Conservation (phyloP, 2,113 vertebrate genomes). For the Dendropsophus ebraccatus region DNA sequence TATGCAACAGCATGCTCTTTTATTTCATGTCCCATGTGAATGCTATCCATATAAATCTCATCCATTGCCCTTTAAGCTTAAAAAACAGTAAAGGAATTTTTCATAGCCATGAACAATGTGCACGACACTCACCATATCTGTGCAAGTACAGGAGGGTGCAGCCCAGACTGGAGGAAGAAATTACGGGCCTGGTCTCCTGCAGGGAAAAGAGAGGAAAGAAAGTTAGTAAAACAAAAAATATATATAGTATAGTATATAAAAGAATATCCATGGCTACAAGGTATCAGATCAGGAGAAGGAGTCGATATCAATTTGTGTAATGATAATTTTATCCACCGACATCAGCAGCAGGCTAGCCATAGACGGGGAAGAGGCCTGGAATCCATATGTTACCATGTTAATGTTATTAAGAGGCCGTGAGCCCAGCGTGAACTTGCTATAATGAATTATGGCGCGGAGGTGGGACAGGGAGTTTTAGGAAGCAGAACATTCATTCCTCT, state of each 20-base stretch:
- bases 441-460: slow-evolving; percentile 13
- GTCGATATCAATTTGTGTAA: background rate
- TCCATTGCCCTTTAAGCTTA: too few species aligned
- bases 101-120: too few species aligned
- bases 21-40: too few species aligned
- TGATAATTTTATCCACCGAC: background rate
- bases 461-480: background rate
- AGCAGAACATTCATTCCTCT: slow-evolving; percentile 10
- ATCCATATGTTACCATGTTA: background rate
- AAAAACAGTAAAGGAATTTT: too few species aligned
- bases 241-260: background rate
- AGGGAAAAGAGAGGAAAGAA: background rate
- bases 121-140: slow-evolving; percentile 92
- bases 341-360: background rate
- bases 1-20: too few species aligned
- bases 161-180: slow-evolving; percentile 97
- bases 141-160: slow-evolving; percentile 94
- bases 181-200: slow-evolving; percentile 96
- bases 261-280: too few species aligned
- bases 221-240: background rate
- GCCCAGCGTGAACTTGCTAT: background rate
- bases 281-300: background rate
- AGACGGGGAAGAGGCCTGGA: background rate
- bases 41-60: too few species aligned
- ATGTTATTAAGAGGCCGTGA: background rate